Base-by-base conservation (phyloP, 2,888 invertebrate genomes). In the Torymus tubicola region DNA sequence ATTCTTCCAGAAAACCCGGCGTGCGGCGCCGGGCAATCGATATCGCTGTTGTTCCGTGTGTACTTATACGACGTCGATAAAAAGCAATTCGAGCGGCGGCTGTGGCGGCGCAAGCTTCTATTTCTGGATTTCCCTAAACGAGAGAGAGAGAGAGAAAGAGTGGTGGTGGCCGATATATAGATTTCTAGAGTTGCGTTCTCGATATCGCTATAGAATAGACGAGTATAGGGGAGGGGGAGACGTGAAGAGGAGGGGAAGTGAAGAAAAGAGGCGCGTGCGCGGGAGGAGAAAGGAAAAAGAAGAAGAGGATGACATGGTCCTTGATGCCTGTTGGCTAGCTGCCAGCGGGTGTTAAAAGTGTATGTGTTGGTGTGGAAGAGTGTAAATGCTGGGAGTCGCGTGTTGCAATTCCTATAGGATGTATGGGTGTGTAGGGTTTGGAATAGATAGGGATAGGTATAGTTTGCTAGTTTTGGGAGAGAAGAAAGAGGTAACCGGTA, bases 141-240 rank as follows among this genome's bases (percentile, higher is more conserved):
- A 58, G 72, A 53, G 70, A 18, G 67, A 64, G 24, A 18, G 61
- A 76, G 16, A 55, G 55, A 53, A 53, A 5, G 50, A 52, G 2
- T 21, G 21, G 21, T 21, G 21, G 1, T 21, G 21, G 13, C 24
- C 61, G 55, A 69, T 61, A 69, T 61, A 80, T 71, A 71, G 24
- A 61, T 80, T 77, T 77, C 57, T 67, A 58, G 65, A 75, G 72
- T 60, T 61, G 75, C 75, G 83, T 80, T 82, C 83, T 81, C 82
- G 78, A 85, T 84, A 85, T 85, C 81, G 84, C 78, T 80, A 73
- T 81, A 68, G 63, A 64, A 42, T 42, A 42, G 42, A 42, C 8
- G 42, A 42, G 42, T 5, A 42, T 5, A 8, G 42, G 42, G 8
- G n/a, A n/a, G n/a, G n/a, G n/a, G n/a, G n/a, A n/a, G n/a, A n/a